These are phyloP conservation scores for Phycodurus eques DNA, from an alignment of 2,113 vertebrate species.

Conservation along the genomic window DNA sequence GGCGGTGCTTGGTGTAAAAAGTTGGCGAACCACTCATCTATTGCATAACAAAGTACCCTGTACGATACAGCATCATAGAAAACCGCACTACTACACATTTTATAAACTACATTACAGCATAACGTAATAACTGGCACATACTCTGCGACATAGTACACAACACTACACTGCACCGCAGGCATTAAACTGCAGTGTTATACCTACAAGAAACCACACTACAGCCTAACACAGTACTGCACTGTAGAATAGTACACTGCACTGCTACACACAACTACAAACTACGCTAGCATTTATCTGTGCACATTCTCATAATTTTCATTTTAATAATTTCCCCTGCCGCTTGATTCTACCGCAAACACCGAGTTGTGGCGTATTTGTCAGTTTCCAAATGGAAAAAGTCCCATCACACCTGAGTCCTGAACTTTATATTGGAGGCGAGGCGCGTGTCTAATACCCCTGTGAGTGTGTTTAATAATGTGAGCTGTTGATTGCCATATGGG, in stretches of 20 bases:
- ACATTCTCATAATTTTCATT: neutral
- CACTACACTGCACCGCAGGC: no score
- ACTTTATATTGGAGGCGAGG: slow-evolving; percentile 31
- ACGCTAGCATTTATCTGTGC: neutral
- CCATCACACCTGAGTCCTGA: slow-evolving; percentile 49
- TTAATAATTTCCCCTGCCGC: neutral
- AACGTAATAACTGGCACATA: no score
- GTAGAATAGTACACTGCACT: no score
- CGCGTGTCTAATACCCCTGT: slow-evolving; percentile 48
- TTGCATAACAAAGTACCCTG: no score
- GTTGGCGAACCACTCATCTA: no score
- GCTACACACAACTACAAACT: neutral
- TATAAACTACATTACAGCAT: no score
- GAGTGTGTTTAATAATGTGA: slow-evolving; percentile 62
- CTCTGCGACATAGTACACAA: no score
- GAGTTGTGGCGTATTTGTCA: slow-evolving; percentile 10
- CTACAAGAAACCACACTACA: no score
- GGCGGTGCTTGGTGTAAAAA: no score
- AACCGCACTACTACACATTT: no score
- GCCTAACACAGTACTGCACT: neutral
- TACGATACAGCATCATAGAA: no score
- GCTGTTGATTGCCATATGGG: slow-evolving; percentile 66
- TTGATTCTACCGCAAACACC: neutral
- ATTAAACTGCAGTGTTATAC: no score
- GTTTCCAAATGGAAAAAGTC: slow-evolving; percentile 27